Base-by-base conservation (phyloP, 1,140 invertebrate genomes). In the Caerostris darwini region DNA sequence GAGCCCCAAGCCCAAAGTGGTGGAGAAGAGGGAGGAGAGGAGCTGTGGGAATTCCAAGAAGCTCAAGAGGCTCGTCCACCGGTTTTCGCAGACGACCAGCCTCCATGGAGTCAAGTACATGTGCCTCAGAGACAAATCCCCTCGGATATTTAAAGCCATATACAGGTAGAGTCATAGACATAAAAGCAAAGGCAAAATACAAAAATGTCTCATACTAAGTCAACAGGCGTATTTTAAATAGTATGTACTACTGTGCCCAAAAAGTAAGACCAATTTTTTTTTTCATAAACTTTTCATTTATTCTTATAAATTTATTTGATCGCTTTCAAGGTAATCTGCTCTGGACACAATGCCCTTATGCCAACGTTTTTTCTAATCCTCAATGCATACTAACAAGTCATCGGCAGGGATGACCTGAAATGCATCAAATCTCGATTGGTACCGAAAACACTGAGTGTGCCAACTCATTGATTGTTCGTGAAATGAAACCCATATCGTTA, bases 41-140 rank as follows among this genome's bases (percentile, higher is more conserved):
- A n/a, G 10, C 6, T 86, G 19, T 61, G 83, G 83, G 3, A 14
- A 86, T 19, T 10, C 83, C 7, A 86, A 61, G n/a, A 86, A 61
- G 3, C 3, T 3, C 6, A 86, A 59, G 10, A 58, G n/a, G 8
- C 3, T 59, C 6, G 57, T 59, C 3, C 14, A 34, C 12, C 14
- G 54, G 12, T 86, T 86, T 19, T 5, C 14, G 14, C 83, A 86
- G 19, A 86, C 83, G n/a, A 58, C 83, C 7, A 86, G 83, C 19
- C 10, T 86, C 8, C 83, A 86, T 19, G 83, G 83, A 10, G 57
- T 58, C 3, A 7, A 56, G 17, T 10, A 34, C 14, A 17, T 86
- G 1, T 61, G 83, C n/a, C 10, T 57, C 6, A 8, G 7, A 58
- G 3, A 7, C 14, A 57, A 86, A 12, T 10, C 19, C 14, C 1